Conservation (phyloP, 2,113 vertebrate genomes). For the Hypomesus transpacificus region DNA sequence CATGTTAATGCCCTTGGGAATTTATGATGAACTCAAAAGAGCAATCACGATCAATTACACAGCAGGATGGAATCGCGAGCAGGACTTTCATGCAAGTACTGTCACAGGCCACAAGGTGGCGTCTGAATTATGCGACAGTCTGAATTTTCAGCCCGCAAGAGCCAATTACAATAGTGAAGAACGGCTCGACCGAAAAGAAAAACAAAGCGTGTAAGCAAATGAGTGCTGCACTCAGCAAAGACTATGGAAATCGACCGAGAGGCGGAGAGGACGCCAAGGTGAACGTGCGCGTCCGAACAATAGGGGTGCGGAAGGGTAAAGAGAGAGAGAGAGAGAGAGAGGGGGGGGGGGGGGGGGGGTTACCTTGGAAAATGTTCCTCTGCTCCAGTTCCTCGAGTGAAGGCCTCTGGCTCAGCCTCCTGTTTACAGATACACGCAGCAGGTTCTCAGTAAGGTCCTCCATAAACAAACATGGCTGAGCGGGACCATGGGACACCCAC, state of each 20-base stretch:
- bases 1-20: background rate
- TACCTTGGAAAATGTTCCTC: slow-evolving; percentile 93
- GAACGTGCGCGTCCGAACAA: no score
- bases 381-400: slow-evolving; percentile 89
- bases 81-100: background rate
- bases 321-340: background rate
- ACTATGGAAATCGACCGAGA: background rate
- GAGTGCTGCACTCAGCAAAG: no score
- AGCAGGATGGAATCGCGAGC: background rate
- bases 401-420: slow-evolving; percentile 92
- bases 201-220: background rate
- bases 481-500: background rate
- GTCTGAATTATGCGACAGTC: no score
- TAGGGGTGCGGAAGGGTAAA: background rate
- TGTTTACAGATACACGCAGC: slow-evolving; percentile 47
- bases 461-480: no score
- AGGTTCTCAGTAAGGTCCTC: background rate
- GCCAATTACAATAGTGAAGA: background rate
- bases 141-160: background rate
- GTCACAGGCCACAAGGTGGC: slow-evolving; percentile 4
- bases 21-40: background rate
- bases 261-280: no score
- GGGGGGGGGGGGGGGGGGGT: slow-evolving; percentile 29
- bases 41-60: background rate
- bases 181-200: background rate